Conservation (phyloP, 2,888 invertebrate genomes). For the Drosophila multiciliata region DNA sequence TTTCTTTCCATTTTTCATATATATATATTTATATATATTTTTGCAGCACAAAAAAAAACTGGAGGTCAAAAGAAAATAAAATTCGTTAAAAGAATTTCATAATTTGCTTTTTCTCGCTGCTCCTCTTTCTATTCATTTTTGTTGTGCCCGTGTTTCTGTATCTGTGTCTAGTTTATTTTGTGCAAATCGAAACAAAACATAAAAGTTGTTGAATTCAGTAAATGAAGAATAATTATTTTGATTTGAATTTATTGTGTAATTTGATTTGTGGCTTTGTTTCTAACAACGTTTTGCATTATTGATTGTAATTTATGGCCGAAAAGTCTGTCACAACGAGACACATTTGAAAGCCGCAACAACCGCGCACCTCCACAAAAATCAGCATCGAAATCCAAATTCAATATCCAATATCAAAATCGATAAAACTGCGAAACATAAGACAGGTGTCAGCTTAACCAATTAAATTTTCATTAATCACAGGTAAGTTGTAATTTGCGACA, state of each 20-base stretch:
- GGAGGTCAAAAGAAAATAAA: conserved; percentile 47
- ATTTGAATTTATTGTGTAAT: conserved; percentile 46
- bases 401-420: conserved; percentile 1
- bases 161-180: conserved; percentile 9
- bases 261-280: conserved; percentile 52
- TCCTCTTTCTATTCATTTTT: conserved; percentile 3
- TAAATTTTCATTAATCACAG: conserved; percentile 58
- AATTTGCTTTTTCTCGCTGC: conserved; percentile 34
- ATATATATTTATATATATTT: conserved; percentile 20
- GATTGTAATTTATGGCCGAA: conserved; percentile 56
- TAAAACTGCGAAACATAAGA: conserved; percentile 20
- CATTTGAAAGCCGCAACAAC: conserved; percentile 13
- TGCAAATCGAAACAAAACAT: conserved; percentile 1
- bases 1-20: conserved; percentile 4
- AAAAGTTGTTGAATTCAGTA: background rate
- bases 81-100: conserved; percentile 45
- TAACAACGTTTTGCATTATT: conserved; percentile 56
- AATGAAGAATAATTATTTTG: background rate
- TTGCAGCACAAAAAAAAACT: conserved; percentile 38
- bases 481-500: conserved; percentile 47
- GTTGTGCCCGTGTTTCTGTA: conserved; percentile 19
- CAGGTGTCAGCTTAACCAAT: conserved; percentile 34
- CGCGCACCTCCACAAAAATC: conserved; percentile 13
- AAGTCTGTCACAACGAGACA: conserved; percentile 30
- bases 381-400: conserved; percentile 8